Conservation (phyloP, 2,113 vertebrate species). For the Eublepharis macularius region DNA sequence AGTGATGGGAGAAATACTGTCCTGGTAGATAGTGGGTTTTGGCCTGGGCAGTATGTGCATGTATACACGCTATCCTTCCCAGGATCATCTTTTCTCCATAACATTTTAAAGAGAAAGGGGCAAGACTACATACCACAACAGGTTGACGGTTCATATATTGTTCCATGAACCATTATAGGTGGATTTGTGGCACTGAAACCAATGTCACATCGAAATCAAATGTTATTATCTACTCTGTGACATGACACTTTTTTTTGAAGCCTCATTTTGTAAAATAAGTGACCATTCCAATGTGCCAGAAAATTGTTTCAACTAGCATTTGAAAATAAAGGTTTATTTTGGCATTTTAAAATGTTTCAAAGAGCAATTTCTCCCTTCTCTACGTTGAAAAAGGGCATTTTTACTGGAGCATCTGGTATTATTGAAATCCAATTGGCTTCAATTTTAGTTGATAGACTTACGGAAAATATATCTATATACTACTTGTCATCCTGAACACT, state of each 20-base stretch:
- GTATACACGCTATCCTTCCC: background rate
- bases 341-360: constrained; percentile 6
- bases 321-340: constrained; percentile 26
- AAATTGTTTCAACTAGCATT: constrained; percentile 9
- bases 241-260: constrained; percentile 8
- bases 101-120: background rate
- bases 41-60: background rate
- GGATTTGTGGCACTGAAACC: background rate
- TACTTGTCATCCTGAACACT: background rate
- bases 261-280: background rate
- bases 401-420: background rate
- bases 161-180: background rate
- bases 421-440: background rate
- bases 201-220: background rate
- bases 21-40: background rate
- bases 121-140: background rate
- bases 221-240: background rate
- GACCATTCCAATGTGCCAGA: constrained; percentile 8
- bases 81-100: background rate
- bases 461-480: background rate
- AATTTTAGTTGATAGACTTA: background rate
- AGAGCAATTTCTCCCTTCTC: background rate
- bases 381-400: background rate
- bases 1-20: background rate
- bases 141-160: background rate